Conservation (phyloP, 2,888 invertebrate genomes). For the Leptinotarsa rubiginosa region DNA sequence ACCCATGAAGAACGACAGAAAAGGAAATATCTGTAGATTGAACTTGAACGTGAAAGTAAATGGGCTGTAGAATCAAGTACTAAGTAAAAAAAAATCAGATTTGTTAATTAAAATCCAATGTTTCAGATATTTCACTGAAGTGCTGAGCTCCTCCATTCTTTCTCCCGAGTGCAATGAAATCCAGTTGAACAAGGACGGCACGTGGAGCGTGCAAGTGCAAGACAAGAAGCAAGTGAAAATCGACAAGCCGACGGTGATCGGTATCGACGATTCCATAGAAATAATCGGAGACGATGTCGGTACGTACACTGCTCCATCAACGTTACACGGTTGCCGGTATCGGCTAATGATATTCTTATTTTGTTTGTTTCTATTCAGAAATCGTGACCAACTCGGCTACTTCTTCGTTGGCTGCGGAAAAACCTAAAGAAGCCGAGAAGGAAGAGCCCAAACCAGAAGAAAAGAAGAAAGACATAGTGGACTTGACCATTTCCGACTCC, state of each 20-base stretch:
- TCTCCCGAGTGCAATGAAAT: slow-evolving; percentile 82
- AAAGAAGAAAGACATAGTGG: slow-evolving; percentile 70
- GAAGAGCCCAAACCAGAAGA: slow-evolving; percentile 54
- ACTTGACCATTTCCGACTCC: slow-evolving; percentile 80
- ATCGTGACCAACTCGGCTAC: slow-evolving; percentile 54
- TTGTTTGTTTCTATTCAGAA: slow-evolving; percentile 51
- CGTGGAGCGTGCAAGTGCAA: slow-evolving; percentile 80
- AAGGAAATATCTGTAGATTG: background rate
- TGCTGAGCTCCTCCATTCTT: slow-evolving; percentile 77
- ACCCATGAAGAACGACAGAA: background rate
- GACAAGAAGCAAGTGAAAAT: slow-evolving; percentile 70
- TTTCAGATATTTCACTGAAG: slow-evolving; percentile 84
- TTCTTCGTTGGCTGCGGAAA: slow-evolving; percentile 53
- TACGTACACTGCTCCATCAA: slow-evolving; percentile 59
- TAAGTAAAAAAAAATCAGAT: background rate
- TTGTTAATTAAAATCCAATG: no score
- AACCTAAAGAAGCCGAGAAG: slow-evolving; percentile 46
- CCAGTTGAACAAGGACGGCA: slow-evolving; percentile 85
- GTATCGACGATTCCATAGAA: slow-evolving; percentile 72
- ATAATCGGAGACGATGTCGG: slow-evolving; percentile 83
- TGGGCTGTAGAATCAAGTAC: background rate
- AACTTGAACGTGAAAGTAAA: background rate
- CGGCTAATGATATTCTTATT: background rate
- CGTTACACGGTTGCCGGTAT: no score
- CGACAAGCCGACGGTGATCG: slow-evolving; percentile 62